Evolutionary conservation across 2,113 vertebrate species (phyloP).

Genomic region (Callipepla squamata): DNA sequence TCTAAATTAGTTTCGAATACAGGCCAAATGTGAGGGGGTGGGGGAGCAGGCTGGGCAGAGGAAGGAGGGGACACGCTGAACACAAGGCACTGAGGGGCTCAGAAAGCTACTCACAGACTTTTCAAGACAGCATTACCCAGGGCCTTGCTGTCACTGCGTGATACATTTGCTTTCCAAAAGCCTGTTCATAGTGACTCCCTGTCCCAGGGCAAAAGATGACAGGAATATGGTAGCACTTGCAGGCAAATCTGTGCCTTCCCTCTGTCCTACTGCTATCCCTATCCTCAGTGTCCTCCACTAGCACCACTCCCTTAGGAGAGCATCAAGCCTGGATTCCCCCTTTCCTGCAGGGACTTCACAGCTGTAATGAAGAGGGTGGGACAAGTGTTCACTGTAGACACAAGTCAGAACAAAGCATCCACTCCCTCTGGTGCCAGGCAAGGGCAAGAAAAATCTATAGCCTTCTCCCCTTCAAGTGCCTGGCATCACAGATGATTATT

Average conservation of each 20-base stretch:
- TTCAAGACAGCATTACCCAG: background rate
- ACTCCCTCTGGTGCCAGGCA: background rate
- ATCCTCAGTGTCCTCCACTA: background rate
- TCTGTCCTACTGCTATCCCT: background rate
- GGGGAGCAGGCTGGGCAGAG: background rate
- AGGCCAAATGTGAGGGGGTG: background rate
- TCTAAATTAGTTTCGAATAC: background rate
- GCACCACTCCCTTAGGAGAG: background rate
- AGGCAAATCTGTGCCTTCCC: background rate
- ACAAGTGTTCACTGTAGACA: background rate
- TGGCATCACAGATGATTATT: background rate
- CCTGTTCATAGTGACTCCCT: background rate
- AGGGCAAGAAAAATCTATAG: background rate
- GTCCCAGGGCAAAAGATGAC: background rate
- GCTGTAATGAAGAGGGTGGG: background rate
- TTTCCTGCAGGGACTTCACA: background rate
- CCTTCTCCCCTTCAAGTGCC: background rate
- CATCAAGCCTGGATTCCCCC: accelerated
- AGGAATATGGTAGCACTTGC: accelerated
- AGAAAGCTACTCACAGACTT: background rate
- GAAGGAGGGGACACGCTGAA: background rate
- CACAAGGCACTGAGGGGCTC: background rate
- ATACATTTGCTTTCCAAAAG: background rate
- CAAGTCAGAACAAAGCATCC: background rate
- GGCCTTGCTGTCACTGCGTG: accelerated